Conservation (phyloP, 2,888 invertebrate genomes). For the Linnaemya tessellans region DNA sequence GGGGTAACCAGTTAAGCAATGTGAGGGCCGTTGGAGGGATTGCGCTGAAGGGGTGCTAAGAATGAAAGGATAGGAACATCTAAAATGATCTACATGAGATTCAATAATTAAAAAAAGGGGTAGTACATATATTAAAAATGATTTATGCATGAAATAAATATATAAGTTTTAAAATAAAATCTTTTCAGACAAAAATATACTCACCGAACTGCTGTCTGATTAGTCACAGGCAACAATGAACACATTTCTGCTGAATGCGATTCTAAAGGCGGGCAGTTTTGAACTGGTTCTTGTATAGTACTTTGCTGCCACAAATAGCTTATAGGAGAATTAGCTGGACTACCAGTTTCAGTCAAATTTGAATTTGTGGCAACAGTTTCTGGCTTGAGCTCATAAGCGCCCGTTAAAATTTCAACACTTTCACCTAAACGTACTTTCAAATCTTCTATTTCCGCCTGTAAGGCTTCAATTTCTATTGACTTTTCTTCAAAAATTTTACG, state of each 20-base stretch:
- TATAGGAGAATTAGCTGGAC: conserved; percentile 83
- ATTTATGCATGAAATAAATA: not conserved
- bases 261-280: conserved; percentile 72
- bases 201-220: conserved; percentile 75
- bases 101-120: not conserved
- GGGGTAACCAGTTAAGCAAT: conserved; percentile 42
- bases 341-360: conserved; percentile 73
- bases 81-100: conserved; percentile 15
- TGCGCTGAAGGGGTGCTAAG: not conserved
- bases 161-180: not conserved
- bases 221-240: conserved; percentile 30
- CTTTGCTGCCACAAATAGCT: conserved; percentile 84
- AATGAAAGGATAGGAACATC: conserved; percentile 14
- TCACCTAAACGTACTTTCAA: conserved; percentile 81
- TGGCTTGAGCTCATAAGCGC: conserved; percentile 80
- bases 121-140: not conserved
- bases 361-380: conserved; percentile 72
- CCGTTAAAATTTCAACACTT: conserved; percentile 81
- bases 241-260: conserved; percentile 54
- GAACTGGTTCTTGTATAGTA: conserved; percentile 82
- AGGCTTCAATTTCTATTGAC: conserved; percentile 85
- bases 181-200: conserved; percentile 63
- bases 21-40: not conserved
- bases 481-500: conserved; percentile 85
- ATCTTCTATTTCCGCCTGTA: conserved; percentile 84